Base-by-base conservation (phyloP, 2,113 vertebrate species). In the Gallinago undulata region DNA sequence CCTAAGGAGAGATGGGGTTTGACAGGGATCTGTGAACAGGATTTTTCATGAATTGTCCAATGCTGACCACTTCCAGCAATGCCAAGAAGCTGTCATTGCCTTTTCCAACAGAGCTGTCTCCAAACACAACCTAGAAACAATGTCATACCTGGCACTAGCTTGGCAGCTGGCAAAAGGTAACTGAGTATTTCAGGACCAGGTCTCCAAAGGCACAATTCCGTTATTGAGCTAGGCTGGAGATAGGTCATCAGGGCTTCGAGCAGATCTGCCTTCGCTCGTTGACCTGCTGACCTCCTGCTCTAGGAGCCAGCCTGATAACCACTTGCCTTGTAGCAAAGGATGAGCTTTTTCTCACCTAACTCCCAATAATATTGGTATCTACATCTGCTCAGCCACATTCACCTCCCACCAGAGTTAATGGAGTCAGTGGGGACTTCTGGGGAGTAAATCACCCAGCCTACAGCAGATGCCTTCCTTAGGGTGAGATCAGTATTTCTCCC, bases 361-460 rank as follows among this genome's bases (percentile, higher is more conserved):
- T 90, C 67, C 75, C 63, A 86, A 1, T 48, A 77, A 72, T 23
- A n/a, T 62, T 57, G 82, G 33, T 90, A 90, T 87, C 92, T 39
- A n/a, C 88, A 93, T 70, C 77, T 93, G 82, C 96, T 90, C 80
- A 86, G 83, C 64, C 83, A 86, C 82, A 70, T n/a, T 74, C 63
- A 78, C 66, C 73, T 89, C 66, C 74, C 74, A 79, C 39, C 62
- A n/a, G 43, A 87, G 69, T 66, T 89, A 91, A 94, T 72, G 66
- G 77, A 79, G n/a, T 24, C 63, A 91, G 76, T 18, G 89, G 77
- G 63, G 53, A 53, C 27, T 95, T 82, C 66, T 91, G 66, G 39
- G 41, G 60, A 82, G 70, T 72, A 91, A 79, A 91, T 59, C 51
- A 87, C 78, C 78, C 75, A 63, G 78, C 47, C 87, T 64, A 27